Base-by-base conservation (phyloP, 2,113 vertebrate species). In the Ictalurus punctatus region DNA sequence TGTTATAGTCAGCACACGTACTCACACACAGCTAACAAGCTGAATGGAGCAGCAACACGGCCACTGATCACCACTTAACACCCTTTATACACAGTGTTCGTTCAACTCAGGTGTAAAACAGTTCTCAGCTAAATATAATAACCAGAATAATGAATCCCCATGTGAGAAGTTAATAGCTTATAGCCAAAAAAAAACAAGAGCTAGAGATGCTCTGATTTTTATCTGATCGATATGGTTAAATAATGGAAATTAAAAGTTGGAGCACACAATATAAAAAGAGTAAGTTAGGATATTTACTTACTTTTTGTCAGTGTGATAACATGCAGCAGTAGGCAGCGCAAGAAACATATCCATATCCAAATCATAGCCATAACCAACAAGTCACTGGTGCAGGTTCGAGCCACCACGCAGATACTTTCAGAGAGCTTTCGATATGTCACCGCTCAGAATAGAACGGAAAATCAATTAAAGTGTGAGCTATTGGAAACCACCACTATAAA, bases 381-480 rank as follows among this genome's bases (percentile, higher is more conserved):
- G 82, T 59, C 61, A 86, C 44, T 74, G 81, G 52, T 78, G 58
- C 48, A 86, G 69, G 85, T 89, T 80, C 61, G 30, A 84, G 67
- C 69, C 80, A 54, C 84, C 65, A 37, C 37, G 34, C 40, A 89
- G 48, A 71, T 84, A 89, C 73, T 88, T 83, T 88, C 87, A 73
- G 61, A 19, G 21, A 84, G 61, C 79, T 59, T 83, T 85, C 61
- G n/a, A 74, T 56, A 67, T 89, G 90, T 86, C 86, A 76, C 67
- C 86, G 83, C 86, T 78, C 89, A 88, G 86, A 91, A 89, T 86
- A 86, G 90, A 88, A 89, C 25, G 83, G 86, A 89, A 91, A 91
- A 90, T 83, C 59, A 86, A 86, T 89, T 89, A 91, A 88, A 90
- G 83, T 80, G 19, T 4, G 54, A 87, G 87, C 61, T 84, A 84